These are phyloP conservation scores for Serinus canaria DNA, from an alignment of 2,113 vertebrate species.

Conservation along the genomic window DNA sequence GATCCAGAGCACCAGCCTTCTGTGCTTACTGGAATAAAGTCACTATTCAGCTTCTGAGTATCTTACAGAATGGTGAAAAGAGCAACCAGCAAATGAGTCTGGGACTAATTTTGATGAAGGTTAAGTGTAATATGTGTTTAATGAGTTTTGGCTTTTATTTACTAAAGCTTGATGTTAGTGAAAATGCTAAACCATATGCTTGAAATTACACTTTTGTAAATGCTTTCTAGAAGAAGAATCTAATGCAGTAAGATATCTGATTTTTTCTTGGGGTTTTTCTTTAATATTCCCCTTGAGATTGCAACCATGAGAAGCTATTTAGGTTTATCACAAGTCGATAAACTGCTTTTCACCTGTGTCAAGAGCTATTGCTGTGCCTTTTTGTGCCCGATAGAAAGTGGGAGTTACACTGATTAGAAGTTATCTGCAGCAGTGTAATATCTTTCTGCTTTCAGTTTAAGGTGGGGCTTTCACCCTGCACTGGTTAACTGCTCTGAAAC, in stretches of 20 bases:
- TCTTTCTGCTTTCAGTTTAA: neutral
- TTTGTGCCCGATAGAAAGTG: neutral
- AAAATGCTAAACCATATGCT: conserved; percentile 45
- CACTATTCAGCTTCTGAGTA: neutral
- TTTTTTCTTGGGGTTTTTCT: neutral
- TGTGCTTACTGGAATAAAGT: conserved; percentile 1
- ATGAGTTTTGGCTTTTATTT: conserved; percentile 57
- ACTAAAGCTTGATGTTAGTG: neutral
- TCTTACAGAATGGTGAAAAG: neutral
- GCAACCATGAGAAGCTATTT: neutral
- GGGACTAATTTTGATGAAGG: conserved; percentile 23
- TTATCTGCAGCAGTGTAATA: neutral
- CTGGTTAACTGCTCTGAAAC: neutral
- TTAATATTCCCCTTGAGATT: neutral
- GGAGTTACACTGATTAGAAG: neutral
- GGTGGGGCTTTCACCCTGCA: neutral
- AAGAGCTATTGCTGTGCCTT: neutral
- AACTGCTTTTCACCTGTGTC: neutral
- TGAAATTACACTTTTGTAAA: conserved; percentile 5
- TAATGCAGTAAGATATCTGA: neutral
- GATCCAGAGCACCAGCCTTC: neutral
- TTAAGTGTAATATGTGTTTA: conserved; percentile 36
- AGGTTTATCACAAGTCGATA: neutral
- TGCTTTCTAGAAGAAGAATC: neutral
- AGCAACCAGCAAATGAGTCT: conserved; percentile 35